Conservation (phyloP, 2,888 invertebrate genomes). For the Coleophora flavipennella region DNA sequence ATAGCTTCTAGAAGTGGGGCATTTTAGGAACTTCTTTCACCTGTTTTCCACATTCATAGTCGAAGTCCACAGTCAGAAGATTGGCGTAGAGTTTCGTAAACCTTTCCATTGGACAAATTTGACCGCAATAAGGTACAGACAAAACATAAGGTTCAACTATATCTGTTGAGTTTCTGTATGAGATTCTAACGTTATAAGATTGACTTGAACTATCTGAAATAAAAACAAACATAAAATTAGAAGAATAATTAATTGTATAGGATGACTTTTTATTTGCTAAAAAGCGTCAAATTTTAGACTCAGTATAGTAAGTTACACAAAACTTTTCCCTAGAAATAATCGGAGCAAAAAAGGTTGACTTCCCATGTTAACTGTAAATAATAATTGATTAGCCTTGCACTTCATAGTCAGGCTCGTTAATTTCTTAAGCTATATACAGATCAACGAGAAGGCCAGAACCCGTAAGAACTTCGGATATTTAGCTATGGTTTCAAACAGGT, state of each 20-base stretch:
- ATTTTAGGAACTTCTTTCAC: too few relatives aligned
- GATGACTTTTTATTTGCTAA: too few relatives aligned
- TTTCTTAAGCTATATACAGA: too few relatives aligned
- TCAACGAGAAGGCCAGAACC: too few relatives aligned
- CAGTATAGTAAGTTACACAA: neutral
- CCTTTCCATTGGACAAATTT: slow-evolving; percentile 74
- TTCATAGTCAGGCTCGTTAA: too few relatives aligned
- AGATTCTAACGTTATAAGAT: slow-evolving; percentile 52
- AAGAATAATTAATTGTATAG: too few relatives aligned
- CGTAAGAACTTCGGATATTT: too few relatives aligned
- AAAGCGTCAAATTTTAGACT: too few relatives aligned
- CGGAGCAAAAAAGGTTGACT: neutral
- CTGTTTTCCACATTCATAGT: slow-evolving; percentile 74
- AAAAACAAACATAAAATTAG: neutral
- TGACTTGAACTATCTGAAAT: slow-evolving; percentile 21
- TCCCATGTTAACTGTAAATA: too few relatives aligned
- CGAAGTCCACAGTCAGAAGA: slow-evolving; percentile 76
- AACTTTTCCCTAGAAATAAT: neutral
- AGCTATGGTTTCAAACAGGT: too few relatives aligned
- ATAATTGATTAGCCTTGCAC: too few relatives aligned
- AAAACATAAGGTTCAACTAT: slow-evolving; percentile 70
- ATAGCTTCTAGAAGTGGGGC: too few relatives aligned
- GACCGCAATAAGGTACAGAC: slow-evolving; percentile 76
- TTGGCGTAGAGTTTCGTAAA: slow-evolving; percentile 68
- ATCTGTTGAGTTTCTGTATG: slow-evolving; percentile 77